These are phyloP conservation scores for Lerista edwardsae DNA, from an alignment of 2,797 vertebrate genomes.

Conservation along the genomic window DNA sequence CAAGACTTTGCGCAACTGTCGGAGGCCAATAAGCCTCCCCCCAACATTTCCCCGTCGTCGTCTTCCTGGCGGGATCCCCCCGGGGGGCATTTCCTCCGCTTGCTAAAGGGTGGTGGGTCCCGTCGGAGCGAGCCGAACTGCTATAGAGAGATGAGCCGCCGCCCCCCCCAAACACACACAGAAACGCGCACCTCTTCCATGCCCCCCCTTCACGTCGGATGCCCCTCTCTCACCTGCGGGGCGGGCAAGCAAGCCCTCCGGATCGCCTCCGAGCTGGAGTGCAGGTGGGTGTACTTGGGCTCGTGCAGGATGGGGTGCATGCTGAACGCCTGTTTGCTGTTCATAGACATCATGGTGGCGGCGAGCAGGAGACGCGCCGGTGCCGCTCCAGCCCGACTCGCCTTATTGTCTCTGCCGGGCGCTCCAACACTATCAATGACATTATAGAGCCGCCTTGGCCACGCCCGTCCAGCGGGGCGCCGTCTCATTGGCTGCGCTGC, in stretches of 20 bases:
- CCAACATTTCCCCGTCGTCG: too few relatives aligned
- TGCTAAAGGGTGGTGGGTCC: too few relatives aligned
- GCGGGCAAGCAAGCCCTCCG: conserved; percentile 88
- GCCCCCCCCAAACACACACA: too few relatives aligned
- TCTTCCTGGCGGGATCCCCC: too few relatives aligned
- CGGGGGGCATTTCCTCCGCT: too few relatives aligned
- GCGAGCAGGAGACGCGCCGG: conserved; percentile 1
- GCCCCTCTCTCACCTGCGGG: conserved; percentile 86
- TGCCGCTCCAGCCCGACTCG: neutral
- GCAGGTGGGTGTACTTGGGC: conserved; percentile 89
- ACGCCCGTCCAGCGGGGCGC: conserved; percentile 26
- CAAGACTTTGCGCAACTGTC: too few relatives aligned
- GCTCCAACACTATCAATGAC: conserved; percentile 64
- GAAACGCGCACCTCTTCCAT: fast-evolving
- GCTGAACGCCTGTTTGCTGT: conserved; percentile 93
- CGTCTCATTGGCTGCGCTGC: conserved; percentile 51
- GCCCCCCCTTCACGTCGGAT: too few relatives aligned
- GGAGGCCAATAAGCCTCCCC: too few relatives aligned
- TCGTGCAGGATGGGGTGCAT: conserved; percentile 94
- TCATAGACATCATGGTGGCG: conserved; percentile 92
- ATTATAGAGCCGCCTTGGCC: conserved; percentile 64
- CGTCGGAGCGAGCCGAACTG: too few relatives aligned
- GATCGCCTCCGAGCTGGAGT: conserved; percentile 91
- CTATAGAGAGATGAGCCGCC: too few relatives aligned
- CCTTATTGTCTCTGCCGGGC: conserved; percentile 72